Base-by-base conservation (phyloP, 2,113 vertebrate genomes). In the Cheirogaleus medius region DNA sequence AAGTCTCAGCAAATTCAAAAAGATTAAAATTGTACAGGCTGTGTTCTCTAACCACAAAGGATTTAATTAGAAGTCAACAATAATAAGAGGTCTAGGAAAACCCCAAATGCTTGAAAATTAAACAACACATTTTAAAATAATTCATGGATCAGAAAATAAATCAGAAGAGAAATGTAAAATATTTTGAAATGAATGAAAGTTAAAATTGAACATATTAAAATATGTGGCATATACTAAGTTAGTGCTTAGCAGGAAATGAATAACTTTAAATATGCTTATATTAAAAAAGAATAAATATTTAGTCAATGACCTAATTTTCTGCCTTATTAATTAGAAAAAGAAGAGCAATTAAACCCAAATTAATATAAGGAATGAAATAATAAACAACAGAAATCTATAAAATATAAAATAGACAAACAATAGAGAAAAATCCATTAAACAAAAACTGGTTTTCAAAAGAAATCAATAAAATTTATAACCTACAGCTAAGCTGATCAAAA, bases 401-500 rank as follows among this genome's bases (percentile, higher is more conserved):
- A 78, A 85, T 80, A 64, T 44, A 90, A 90, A 84, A 77, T 58
- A 52, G 6, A 56, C 32, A 56, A 66, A 71, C 27, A 73, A 84
- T 64, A 81, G 8, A 39, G 64, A 78, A 66, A 89, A 63, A 44
- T 66, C 39, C 39, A 37, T 56, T 47, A 66, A 68, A 84, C 44
- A 44, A 87, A 95, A 78, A 49, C 58, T 96, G 32, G 34, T 32
- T 81, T 82, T 91, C 81, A 68, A 89, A 86, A 80, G 34, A 66
- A 17, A 37, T 68, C 39, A 78, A 34, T 94, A 56, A 84, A 73
- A 90, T 74, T n/a, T 60, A 56, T 37, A 78, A 81, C 37, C 7
- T 66, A 14, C 18, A 56, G 39, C 34, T 37, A 81, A 74, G 25
- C 20, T 78, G n/a, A 90, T 32, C 29, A 86, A 60, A 56, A 95